phyloP scores from a whole-genome alignment of 2,888 invertebrate genomes.

The Drosophila monieri region DNA sequence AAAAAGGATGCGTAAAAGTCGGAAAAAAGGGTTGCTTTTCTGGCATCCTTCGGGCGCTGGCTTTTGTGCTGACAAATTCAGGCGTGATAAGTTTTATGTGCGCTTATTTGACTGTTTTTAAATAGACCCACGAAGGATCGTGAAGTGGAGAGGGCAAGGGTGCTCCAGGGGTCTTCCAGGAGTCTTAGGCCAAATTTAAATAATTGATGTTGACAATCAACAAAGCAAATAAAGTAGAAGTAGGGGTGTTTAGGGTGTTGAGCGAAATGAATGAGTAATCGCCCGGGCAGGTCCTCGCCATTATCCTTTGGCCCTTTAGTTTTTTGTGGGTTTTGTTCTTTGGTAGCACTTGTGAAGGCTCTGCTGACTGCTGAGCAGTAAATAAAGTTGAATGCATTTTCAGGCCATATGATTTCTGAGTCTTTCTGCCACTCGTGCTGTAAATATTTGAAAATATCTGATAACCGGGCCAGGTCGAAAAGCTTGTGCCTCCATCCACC shows the following conservation, averaged over 20 bases:
- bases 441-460: slow-evolving; percentile 70
- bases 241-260: slow-evolving; percentile 31
- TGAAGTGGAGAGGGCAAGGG: slow-evolving; percentile 19
- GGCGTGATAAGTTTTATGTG: slow-evolving; percentile 81
- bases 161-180: slow-evolving; percentile 24
- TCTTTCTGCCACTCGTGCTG: slow-evolving; percentile 10
- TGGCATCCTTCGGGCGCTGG: slow-evolving; percentile 40
- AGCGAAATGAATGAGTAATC: slow-evolving; percentile 55
- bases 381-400: slow-evolving; percentile 63
- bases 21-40: slow-evolving; percentile 64
- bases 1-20: slow-evolving; percentile 35
- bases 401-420: slow-evolving; percentile 39
- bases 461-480: slow-evolving; percentile 42
- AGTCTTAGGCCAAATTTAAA: slow-evolving; percentile 72
- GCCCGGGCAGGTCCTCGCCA: slow-evolving; percentile 42
- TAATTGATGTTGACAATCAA: slow-evolving; percentile 82
- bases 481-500: slow-evolving; percentile 7
- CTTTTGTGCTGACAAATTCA: slow-evolving; percentile 82
- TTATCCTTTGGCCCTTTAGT: slow-evolving; percentile 28
- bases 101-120: slow-evolving; percentile 80
- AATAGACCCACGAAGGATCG: slow-evolving; percentile 62
- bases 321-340: slow-evolving; percentile 26
- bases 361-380: slow-evolving; percentile 40
- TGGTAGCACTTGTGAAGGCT: slow-evolving; percentile 19
- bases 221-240: slow-evolving; percentile 78